Evolutionary conservation across 2,113 vertebrate genomes (phyloP).

Genomic region (Gymnobelideus leadbeateri): DNA sequence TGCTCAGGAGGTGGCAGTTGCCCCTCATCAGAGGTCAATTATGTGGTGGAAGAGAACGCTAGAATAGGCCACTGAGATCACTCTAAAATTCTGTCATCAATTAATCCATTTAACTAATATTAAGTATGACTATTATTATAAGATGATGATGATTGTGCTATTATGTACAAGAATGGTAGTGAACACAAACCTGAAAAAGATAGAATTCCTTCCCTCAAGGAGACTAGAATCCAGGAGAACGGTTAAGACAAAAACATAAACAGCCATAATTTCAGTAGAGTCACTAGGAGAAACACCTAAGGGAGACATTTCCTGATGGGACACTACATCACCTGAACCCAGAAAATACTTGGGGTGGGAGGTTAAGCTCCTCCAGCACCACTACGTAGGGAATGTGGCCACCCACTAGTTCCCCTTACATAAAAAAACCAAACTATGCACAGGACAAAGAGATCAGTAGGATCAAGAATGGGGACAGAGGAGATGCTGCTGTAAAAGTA

Average conservation of each 20-base stretch:
- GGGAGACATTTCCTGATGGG: not conserved
- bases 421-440: not conserved
- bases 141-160: not conserved
- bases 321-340: not conserved
- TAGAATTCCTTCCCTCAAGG: not conserved
- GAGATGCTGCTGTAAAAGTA: not conserved
- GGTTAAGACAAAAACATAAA: not conserved
- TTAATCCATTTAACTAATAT: not conserved
- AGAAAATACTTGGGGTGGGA: not conserved
- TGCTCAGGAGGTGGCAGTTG: not conserved
- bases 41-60: not conserved
- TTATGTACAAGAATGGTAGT: not conserved
- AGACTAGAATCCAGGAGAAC: not conserved
- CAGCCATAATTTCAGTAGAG: not conserved
- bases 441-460: not conserved
- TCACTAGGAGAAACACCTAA: not conserved
- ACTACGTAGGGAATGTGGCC: not conserved
- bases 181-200: not conserved
- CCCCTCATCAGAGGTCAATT: not conserved
- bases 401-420: not conserved
- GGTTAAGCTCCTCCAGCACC: not conserved
- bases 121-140: not conserved
- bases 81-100: not conserved
- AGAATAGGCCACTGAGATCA: not conserved
- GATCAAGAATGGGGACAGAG: not conserved